Base-by-base conservation (phyloP, 1,140 invertebrate species). In the Hyles vespertilio region DNA sequence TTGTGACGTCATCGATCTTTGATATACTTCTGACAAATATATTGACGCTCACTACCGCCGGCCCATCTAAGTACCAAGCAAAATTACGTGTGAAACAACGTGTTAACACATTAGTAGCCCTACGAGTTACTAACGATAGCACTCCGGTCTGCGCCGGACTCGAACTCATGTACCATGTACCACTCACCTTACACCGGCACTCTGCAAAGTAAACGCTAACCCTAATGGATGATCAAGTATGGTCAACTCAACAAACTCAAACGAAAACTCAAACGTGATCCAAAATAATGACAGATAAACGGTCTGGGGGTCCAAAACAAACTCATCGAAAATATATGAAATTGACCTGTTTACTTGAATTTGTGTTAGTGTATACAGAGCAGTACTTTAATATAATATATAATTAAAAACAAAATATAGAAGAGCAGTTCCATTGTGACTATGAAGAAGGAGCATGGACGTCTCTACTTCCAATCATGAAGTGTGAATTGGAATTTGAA, bases 1-100 rank as follows among this genome's bases (percentile, higher is more conserved):
- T 98, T 80, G 96, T 98, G 91, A 98, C 96, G 93, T 98, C 97
- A 95, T 98, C 96, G 92, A 98, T 98, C 94, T 97, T 98, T 91
- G 96, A 97, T 93, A 98, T 98, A 95, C 96, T 98, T 93, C 97
- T 93, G 91, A 98, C 94, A 94, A 97, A 97, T 92, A 98, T 96
- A 94, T 98, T 98, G 93, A 98, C 96, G 91, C 92, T 93, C 90
- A 97, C 95, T 91, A 96, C 93, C 86, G 95, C 94, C 88, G 95
- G 95, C 89, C 95, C 95, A 95, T 95, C 95, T 96, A 93, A 91
- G 80, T 87, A 84, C 80, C 82, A 88, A 87, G 81, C 83, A 88
- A 85, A 88, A 86, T 84, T 79, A 82, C 69, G 72, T 65, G 75
- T 84, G 73, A 80, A 77, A 79, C 62, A 77, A 59, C 64, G 67